Evolutionary conservation across 1,140 invertebrate species (phyloP).

Genomic region (Drosophila lowei): DNA sequence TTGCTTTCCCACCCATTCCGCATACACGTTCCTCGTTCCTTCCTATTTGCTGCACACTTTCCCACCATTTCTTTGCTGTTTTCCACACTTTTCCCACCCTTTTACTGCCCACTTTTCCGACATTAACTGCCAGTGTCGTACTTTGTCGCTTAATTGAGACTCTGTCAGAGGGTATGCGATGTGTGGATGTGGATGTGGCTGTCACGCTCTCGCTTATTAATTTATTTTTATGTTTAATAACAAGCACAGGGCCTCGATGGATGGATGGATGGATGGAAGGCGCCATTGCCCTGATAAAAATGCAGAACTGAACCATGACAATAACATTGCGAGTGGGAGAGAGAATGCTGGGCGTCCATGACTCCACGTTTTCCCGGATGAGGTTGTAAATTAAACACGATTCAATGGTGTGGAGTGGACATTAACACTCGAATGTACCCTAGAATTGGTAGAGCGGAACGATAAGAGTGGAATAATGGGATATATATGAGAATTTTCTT

Average conservation of each 20-base stretch:
- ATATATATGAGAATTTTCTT: too few relatives aligned
- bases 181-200: slow-evolving; percentile 6
- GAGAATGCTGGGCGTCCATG: not conserved
- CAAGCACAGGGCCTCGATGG: slow-evolving; percentile 16
- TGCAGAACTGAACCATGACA: slow-evolving; percentile 22
- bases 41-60: not conserved
- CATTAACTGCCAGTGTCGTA: slow-evolving; percentile 40
- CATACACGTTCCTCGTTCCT: too few relatives aligned
- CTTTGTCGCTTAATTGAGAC: slow-evolving; percentile 48
- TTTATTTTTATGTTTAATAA: slow-evolving; percentile 64
- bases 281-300: slow-evolving; percentile 23
- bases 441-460: too few relatives aligned
- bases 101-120: not conserved
- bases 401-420: not conserved
- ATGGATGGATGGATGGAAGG: slow-evolving; percentile 11
- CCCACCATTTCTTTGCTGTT: not conserved
- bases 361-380: not conserved
- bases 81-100: not conserved
- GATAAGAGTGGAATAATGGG: too few relatives aligned
- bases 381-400: slow-evolving; percentile 36
- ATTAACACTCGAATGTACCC: too few relatives aligned
- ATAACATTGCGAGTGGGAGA: slow-evolving; percentile 7
- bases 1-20: slow-evolving; percentile 15
- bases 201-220: slow-evolving; percentile 48
- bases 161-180: slow-evolving; percentile 15